Evolutionary conservation across 2,797 vertebrate genomes (phyloP), one percentile per base, ranked within the genome.

Genomic region (Sebastes kiyomatsui): DNA sequence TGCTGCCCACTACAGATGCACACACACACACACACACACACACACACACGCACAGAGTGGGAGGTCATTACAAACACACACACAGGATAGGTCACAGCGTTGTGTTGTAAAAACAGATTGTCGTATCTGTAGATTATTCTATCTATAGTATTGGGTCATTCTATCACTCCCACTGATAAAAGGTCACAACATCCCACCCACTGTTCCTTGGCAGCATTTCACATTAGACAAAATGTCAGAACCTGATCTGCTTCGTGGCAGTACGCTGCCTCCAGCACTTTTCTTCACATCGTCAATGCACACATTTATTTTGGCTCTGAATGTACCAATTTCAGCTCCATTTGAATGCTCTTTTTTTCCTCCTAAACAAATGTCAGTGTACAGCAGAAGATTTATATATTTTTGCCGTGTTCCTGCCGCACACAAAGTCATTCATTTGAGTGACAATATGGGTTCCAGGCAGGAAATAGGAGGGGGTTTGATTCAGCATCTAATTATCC

Each of bases 141-240:
- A 70, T 80, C 82, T 84, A 22, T 82, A 77, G 59, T 83, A 67
- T 84, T 68, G 80, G 84, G 85, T 89, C 84, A 77, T 84, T 90
- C 85, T 72, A 60, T 91, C 87, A 83, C 78, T 88, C 75, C 68
- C 77, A 78, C 84, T 87, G 88, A 90, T 91, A 86, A 94, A 72
- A 94, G 93, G 93, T 94, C 93, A 92, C 85, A 80, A 58, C 84
- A 87, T 88, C 67, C 79, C 91, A 81, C 89, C 88, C 86, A 85
- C 82, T 87, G 89, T 79, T 89, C 77, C 79, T 88, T 86, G 81
- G 90, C 87, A 82, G 77, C 84, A 32, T 89, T 91, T 89, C 84
- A 87, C 86, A 88, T 93, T 90, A 87, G 81, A 88, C 88, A 90
- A 93, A 93, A 94, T 94, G 91, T 94, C 93, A 93, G 72, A 88